Percentiles rank a stretch among this genome's conserved stretches.
phyloP scores from a whole-genome alignment of 2,113 vertebrate genomes.

The Triplophysa rosa region DNA sequence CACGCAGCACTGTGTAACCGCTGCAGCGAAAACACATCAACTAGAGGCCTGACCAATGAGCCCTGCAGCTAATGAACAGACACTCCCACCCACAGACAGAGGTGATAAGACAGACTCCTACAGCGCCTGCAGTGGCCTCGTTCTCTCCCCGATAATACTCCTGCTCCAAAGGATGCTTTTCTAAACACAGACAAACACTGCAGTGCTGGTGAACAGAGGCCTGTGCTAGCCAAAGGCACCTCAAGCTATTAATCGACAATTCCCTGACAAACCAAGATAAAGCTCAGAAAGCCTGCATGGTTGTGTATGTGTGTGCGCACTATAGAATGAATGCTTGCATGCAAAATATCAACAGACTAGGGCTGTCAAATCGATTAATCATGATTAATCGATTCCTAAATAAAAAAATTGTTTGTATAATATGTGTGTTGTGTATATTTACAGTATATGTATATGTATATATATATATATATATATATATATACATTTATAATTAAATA shows the following conservation, averaged over 20 bases:
- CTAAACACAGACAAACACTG: conserved; percentile 1
- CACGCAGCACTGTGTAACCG: not conserved
- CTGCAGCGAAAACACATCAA: not conserved
- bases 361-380: too few relatives aligned
- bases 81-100: conserved; percentile 33
- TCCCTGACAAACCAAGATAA: conserved; percentile 60
- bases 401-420: too few relatives aligned
- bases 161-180: conserved; percentile 28
- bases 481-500: too few relatives aligned
- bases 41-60: conserved; percentile 9
- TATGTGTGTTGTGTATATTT: too few relatives aligned
- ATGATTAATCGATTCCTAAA: too few relatives aligned
- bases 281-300: not conserved
- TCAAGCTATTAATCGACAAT: conserved; percentile 56
- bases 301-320: not conserved
- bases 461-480: too few relatives aligned
- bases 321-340: not conserved
- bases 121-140: conserved; percentile 12
- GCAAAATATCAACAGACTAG: not conserved
- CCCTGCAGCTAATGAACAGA: conserved; percentile 9
- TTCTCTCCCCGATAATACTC: conserved; percentile 58
- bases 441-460: too few relatives aligned
- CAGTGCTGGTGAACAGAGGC: conserved; percentile 6
- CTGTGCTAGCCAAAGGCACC: conserved; percentile 40
- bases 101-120: conserved; percentile 50